phyloP scores from a whole-genome alignment of 2,888 invertebrate species.

The Holacanthella duospinosa region DNA sequence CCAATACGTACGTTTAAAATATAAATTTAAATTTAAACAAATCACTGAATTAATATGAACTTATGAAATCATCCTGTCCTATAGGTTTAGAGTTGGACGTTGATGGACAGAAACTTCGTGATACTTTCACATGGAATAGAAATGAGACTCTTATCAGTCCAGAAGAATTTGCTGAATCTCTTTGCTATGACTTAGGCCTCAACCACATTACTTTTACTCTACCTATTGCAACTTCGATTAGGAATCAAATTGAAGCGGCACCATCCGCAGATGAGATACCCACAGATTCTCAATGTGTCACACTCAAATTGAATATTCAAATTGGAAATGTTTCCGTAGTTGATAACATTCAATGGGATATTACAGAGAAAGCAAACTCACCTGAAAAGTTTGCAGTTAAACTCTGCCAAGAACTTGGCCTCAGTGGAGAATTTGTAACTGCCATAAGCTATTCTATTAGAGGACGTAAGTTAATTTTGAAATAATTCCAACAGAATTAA shows the following conservation, averaged over 20 bases:
- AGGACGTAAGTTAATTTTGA: not conserved
- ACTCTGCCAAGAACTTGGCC: slow-evolving; percentile 87
- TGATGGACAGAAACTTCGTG: slow-evolving; percentile 93
- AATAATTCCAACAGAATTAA: not conserved
- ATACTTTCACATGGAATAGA: slow-evolving; percentile 99
- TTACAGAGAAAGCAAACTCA: slow-evolving; percentile 93
- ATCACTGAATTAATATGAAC: too few species aligned
- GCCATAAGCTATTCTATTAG: slow-evolving; percentile 90
- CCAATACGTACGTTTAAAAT: slow-evolving; percentile 59
- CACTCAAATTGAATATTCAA: slow-evolving; percentile 71
- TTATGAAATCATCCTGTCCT: too few species aligned
- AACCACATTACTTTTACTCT: slow-evolving; percentile 86
- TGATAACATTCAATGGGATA: slow-evolving; percentile 99
- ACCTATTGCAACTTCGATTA: slow-evolving; percentile 85
- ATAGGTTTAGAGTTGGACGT: slow-evolving; percentile 85
- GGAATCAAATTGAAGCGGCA: slow-evolving; percentile 89
- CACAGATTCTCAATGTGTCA: slow-evolving; percentile 1
- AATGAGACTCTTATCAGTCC: slow-evolving; percentile 95
- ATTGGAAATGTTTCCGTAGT: slow-evolving; percentile 97
- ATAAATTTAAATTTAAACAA: slow-evolving; percentile 82
- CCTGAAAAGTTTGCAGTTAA: slow-evolving; percentile 96
- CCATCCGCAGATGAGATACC: slow-evolving; percentile 54
- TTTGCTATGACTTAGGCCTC: slow-evolving; percentile 95
- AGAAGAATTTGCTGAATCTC: slow-evolving; percentile 94
- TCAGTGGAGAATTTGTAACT: slow-evolving; percentile 97